Evolutionary conservation across 2,113 vertebrate species (phyloP), one percentile per base, ranked within the genome.

Genomic region (Proterorhinus semilunaris): DNA sequence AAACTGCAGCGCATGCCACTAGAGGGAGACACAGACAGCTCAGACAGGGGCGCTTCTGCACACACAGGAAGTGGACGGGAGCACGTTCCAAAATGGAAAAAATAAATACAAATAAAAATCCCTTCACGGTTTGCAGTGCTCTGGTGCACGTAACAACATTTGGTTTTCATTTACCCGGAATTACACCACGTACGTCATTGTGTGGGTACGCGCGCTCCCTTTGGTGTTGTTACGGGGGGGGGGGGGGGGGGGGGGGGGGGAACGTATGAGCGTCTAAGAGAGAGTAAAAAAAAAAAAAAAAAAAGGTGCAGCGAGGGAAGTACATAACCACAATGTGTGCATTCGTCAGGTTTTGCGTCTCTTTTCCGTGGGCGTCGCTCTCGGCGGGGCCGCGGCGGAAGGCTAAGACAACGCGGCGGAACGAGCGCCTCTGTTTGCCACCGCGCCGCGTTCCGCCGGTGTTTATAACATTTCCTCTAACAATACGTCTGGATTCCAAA

Each of bases 401-500:
- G 86, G 75, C 84, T 83, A 85, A 88, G 85, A 87, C 90, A 89
- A 84, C 81, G 81, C 71, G 85, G 71, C 76, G 13, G 57, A 71
- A 82, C 87, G 81, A 15, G 55, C 44, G 65, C 80, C 84, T 86
- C 79, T 87, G 87, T 90, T 89, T 88, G 85, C 82, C 76, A n/a
- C 27, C 58, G 82, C 61, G 63, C 75, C 87, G 80, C 89, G 85
- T 89, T 88, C 83, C 79, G 72, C 82, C 83, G 47, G 67, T 86
- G 87, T 89, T 91, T 89, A 90, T 90, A 87, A 84, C 88, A 84
- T 90, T 90, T 90, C 86, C 83, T 86, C 82, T 83, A 87, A 90
- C 91, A 88, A 91, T 90, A 87, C 89, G 88, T 92, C 90, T 87
- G 80, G 83, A 88, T 88, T 90, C 83, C 87, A 88, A 88, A 89